Evolutionary conservation across 2,797 vertebrate species (phyloP), one percentile per base, ranked within the genome.

Genomic region (Chloroceryle inda): DNA sequence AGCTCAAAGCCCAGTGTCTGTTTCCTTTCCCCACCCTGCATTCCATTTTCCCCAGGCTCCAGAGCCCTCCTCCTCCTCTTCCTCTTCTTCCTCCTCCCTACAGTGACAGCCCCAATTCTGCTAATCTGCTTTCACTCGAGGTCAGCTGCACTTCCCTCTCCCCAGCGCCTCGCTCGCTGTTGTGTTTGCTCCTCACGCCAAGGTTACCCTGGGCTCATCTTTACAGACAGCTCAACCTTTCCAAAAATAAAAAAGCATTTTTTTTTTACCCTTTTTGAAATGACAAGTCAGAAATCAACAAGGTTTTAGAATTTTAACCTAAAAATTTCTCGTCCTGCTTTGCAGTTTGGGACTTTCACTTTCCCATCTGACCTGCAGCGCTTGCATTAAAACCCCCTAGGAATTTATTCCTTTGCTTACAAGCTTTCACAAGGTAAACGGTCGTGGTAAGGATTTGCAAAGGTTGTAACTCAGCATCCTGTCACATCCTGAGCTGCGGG

Each of bases 21-120:
- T 98, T 98, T 99, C 98, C 98, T 98, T 98, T 99, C 98, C 98
- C 98, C 98, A 98, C 99, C 98, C 98, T 98, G 96, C 98, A 98
- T 99, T 99, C 98, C 97, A 93, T 95, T 98, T 99, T 98, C 98
- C 98, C 98, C 98, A 97, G 97, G 97, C 97, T 98, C 98, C 95
- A 90, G 55, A 88, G 49, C 94, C 80, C 24, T 94, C 94, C 97
- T 97, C 96, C 47, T 94, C 95, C 97, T 97, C 96, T 97, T 98
- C 98, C 96, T 77, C 87, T 10, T 55, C 53, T 69, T 96, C 93
- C 66, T 96, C 92, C 91, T 94, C 97, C 95, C 80, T 66, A 59
- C 96, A 92, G 94, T 97, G 97, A 96, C 97, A 92, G 94, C 96
- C 96, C 85, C 97, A 97, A 98, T 97, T 97, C 82, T 97, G 96